These are phyloP conservation scores for Chrysemys picta DNA, from an alignment of 2,113 vertebrate species.

Conservation along the genomic window DNA sequence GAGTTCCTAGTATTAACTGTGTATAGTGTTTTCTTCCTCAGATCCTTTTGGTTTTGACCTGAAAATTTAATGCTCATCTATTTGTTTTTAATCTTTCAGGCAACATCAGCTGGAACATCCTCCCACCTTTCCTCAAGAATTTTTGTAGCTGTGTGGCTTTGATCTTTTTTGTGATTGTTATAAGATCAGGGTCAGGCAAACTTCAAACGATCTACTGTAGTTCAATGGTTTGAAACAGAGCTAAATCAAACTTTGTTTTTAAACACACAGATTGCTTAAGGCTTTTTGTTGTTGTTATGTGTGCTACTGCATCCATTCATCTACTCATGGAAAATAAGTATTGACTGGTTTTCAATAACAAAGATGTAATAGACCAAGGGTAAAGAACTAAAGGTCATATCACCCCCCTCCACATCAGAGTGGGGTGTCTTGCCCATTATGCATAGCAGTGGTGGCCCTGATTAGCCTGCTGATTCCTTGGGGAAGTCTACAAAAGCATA, in stretches of 20 bases:
- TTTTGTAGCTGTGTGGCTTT: constrained; percentile 18
- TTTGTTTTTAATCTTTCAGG: constrained; percentile 36
- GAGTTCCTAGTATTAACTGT: constrained; percentile 21
- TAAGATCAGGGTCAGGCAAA: constrained; percentile 8
- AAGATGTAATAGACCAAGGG: constrained; percentile 1
- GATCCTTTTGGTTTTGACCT: constrained; percentile 35
- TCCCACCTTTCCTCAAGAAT: neutral
- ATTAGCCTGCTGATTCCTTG: neutral
- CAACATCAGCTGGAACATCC: neutral
- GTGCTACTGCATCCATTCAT: neutral
- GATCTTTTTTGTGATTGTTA: constrained; percentile 43
- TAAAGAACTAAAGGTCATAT: constrained; percentile 14
- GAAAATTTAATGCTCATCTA: constrained; percentile 10
- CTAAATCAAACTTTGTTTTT: constrained; percentile 27
- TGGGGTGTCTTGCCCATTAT: neutral
- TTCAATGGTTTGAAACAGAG: neutral
- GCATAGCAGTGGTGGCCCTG: neutral
- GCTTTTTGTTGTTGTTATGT: neutral
- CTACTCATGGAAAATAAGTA: constrained; percentile 32
- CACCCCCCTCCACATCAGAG: neutral
- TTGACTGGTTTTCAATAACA: no score
- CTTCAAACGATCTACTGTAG: constrained; percentile 5
- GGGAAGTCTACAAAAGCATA: neutral
- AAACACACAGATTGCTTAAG: neutral
- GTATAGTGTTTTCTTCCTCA: constrained; percentile 27